phyloP scores from a whole-genome alignment of 2,797 vertebrate species.

The Thalassophryne amazonica region DNA sequence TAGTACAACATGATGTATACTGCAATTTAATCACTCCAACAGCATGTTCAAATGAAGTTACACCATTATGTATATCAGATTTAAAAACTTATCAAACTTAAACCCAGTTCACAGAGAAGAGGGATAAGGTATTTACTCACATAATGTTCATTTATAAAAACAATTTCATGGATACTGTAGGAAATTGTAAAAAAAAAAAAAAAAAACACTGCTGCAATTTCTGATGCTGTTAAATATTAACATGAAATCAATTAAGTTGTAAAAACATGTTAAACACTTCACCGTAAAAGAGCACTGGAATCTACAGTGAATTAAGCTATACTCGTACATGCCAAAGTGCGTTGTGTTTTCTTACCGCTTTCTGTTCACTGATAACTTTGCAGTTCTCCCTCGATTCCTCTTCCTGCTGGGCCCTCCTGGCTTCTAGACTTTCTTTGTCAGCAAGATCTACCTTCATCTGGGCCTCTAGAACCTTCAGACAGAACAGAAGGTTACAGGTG shows the following conservation, averaged over 20 bases:
- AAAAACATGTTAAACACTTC: neutral
- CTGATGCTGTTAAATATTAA: neutral
- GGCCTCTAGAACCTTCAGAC: conserved; percentile 87
- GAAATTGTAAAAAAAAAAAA: conserved; percentile 19
- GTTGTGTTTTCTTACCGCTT: conserved; percentile 83
- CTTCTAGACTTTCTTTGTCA: conserved; percentile 93
- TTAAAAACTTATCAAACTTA: too few species aligned
- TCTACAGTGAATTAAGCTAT: too few species aligned
- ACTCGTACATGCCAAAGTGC: neutral
- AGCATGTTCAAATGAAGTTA: conserved; percentile 7
- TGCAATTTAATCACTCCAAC: conserved; percentile 40
- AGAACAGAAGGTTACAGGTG: conserved; percentile 3
- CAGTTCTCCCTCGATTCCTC: conserved; percentile 93
- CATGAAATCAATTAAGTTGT: neutral
- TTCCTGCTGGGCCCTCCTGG: conserved; percentile 87
- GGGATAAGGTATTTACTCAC: too few species aligned
- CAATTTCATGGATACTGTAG: conserved; percentile 1
- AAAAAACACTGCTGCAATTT: neutral
- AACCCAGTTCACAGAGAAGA: too few species aligned
- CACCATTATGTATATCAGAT: too few species aligned
- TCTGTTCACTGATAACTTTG: conserved; percentile 95
- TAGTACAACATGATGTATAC: conserved; percentile 38
- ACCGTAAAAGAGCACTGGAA: too few species aligned
- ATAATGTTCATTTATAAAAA: too few species aligned
- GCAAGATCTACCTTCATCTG: conserved; percentile 95